Conservation (phyloP, 30 jellyfish, hydroid and myxozoan genomes). For the Pelagia noctiluca region DNA sequence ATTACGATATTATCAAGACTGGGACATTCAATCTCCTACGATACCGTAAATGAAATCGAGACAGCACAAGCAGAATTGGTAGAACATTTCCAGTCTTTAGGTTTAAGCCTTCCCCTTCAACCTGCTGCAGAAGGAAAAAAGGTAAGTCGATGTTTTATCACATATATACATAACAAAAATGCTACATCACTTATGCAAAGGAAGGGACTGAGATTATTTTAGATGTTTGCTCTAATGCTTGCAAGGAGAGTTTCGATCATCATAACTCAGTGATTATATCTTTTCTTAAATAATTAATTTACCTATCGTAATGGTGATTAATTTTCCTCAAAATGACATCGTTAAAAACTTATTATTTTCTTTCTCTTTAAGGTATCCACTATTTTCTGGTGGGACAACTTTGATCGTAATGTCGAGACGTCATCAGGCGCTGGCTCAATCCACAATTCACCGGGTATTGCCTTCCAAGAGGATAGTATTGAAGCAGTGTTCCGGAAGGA, state of each 20-base stretch:
- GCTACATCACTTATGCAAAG: too few species aligned
- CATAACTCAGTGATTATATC: too few species aligned
- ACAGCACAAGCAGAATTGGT: neutral
- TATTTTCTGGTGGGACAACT: constrained; percentile 23
- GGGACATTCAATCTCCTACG: neutral
- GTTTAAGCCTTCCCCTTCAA: neutral
- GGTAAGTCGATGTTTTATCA: too few species aligned
- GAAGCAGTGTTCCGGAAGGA: neutral
- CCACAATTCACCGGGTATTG: constrained; percentile 7
- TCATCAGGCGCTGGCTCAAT: constrained; percentile 3
- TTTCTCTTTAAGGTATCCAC: neutral
- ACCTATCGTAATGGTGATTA: too few species aligned
- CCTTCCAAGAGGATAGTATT: neutral
- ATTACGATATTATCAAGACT: neutral
- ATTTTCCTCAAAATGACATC: neutral
- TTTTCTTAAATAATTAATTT: too few species aligned
- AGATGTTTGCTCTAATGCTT: too few species aligned
- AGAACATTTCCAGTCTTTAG: neutral
- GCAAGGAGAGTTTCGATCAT: too few species aligned
- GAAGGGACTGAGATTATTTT: too few species aligned
- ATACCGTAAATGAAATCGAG: neutral
- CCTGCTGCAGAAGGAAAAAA: too few species aligned
- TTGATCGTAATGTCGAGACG: neutral
- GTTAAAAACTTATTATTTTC: neutral
- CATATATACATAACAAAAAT: too few species aligned